A percentile compares a stretch with the other conserved stretches of the same genome.
These are phyloP conservation scores for Entomyzon cyanotis DNA, from an alignment of 2,113 vertebrate species.

Conservation along the genomic window DNA sequence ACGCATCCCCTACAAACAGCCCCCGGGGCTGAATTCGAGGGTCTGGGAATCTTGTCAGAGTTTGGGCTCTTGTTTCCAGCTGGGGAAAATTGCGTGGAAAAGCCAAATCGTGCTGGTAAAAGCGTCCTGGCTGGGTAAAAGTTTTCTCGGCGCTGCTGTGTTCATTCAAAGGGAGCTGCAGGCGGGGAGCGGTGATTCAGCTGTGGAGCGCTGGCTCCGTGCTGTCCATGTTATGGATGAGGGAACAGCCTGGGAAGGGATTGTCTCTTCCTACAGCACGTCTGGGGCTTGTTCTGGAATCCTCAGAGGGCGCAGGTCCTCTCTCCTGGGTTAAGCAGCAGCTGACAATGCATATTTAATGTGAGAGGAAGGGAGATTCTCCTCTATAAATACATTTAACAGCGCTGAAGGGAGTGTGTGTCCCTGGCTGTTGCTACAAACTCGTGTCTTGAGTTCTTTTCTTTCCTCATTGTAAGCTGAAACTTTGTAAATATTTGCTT, in stretches of 20 bases:
- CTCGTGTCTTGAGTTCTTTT: background rate
- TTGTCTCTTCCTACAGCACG: background rate
- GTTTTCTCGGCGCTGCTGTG: background rate
- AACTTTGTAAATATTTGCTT: background rate
- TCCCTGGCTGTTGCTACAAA: background rate
- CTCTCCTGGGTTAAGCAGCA: background rate
- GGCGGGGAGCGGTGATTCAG: background rate
- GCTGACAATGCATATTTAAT: background rate
- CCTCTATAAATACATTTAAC: rapidly evolving
- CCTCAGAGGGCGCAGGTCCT: background rate
- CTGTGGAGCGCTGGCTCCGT: background rate
- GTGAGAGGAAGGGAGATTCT: background rate
- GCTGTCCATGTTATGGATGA: rapidly evolving
- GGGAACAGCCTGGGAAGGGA: background rate
- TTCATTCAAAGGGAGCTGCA: background rate
- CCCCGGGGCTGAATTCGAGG: background rate
- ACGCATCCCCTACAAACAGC: background rate
- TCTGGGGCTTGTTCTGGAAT: background rate
- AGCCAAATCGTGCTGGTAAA: background rate
- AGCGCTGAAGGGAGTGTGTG: rapidly evolving
- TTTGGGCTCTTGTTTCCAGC: background rate
- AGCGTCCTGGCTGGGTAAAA: background rate
- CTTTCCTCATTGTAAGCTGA: background rate
- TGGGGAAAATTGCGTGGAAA: background rate
- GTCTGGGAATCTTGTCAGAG: background rate